Evolutionary conservation across 2,888 invertebrate species (phyloP).

Genomic region (Tachina fera): DNA sequence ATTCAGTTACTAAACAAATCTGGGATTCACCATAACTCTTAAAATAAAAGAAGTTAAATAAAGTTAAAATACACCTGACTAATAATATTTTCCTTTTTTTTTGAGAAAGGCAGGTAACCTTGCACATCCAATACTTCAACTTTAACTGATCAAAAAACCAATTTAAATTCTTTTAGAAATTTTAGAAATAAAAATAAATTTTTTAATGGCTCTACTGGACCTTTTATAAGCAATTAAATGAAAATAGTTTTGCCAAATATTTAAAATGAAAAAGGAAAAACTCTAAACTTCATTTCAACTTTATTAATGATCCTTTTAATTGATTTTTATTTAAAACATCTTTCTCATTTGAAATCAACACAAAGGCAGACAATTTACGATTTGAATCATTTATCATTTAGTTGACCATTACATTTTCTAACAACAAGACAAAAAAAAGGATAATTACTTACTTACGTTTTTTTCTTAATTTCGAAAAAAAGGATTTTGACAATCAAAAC

Average conservation of each 20-base stretch:
- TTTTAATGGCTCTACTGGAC: not conserved
- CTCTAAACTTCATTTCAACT: not conserved
- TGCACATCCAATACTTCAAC: not conserved
- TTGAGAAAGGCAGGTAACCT: no score
- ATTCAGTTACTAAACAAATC: no score
- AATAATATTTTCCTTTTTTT: no score
- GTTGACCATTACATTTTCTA: constrained; percentile 62
- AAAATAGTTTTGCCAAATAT: not conserved
- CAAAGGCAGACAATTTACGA: constrained; percentile 7
- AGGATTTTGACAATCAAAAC: constrained; percentile 74
- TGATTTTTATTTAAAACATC: constrained; percentile 50
- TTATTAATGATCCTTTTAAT: constrained; percentile 62
- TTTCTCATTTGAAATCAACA: not conserved
- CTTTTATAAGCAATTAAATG: not conserved
- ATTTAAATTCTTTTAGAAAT: not conserved
- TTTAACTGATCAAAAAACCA: not conserved
- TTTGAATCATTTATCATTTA: constrained; percentile 67
- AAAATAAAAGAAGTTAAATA: no score
- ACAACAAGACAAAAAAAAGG: constrained; percentile 21
- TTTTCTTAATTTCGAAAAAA: constrained; percentile 40
- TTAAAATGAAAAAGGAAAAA: no score
- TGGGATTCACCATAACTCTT: no score
- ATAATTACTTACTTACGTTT: constrained; percentile 59
- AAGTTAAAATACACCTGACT: no score
- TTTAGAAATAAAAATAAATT: not conserved